Evolutionary conservation across 2,888 invertebrate genomes (phyloP).

Genomic region (Antitype chi): DNA sequence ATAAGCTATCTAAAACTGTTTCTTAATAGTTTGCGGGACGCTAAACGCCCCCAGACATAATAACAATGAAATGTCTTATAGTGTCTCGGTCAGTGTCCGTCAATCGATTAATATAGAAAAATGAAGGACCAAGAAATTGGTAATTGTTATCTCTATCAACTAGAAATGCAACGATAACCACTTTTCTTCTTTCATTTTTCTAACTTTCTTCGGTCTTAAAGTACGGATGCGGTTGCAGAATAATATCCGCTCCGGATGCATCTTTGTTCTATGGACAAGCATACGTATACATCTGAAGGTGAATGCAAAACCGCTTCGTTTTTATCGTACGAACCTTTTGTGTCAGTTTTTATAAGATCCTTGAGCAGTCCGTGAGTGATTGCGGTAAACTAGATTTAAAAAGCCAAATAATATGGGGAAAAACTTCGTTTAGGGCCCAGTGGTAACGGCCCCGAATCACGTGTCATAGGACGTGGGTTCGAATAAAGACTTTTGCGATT

Average conservation of each 20-base stretch:
- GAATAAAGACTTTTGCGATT: background rate
- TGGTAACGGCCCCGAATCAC: background rate
- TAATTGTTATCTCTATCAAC: constrained; percentile 1
- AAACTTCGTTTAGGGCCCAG: background rate
- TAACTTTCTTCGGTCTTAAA: background rate
- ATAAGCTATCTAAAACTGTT: background rate
- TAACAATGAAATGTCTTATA: background rate
- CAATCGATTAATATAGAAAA: background rate
- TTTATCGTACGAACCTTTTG: constrained; percentile 1
- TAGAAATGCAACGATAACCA: background rate
- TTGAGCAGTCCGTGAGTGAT: background rate
- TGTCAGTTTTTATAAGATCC: background rate
- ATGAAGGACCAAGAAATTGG: background rate
- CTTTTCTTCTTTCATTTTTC: background rate
- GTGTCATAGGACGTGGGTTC: background rate
- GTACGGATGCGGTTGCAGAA: constrained; percentile 20
- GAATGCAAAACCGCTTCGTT: constrained; percentile 3
- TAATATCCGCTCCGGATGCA: constrained; percentile 43
- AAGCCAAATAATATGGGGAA: background rate
- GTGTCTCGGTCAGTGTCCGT: background rate
- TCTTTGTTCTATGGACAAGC: constrained; percentile 23
- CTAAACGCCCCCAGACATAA: too few relatives aligned
- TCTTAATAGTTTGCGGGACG: background rate
- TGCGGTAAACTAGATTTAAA: background rate
- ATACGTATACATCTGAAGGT: background rate